Conservation (phyloP, 2,113 vertebrate genomes). For the Pampusana beccarii region DNA sequence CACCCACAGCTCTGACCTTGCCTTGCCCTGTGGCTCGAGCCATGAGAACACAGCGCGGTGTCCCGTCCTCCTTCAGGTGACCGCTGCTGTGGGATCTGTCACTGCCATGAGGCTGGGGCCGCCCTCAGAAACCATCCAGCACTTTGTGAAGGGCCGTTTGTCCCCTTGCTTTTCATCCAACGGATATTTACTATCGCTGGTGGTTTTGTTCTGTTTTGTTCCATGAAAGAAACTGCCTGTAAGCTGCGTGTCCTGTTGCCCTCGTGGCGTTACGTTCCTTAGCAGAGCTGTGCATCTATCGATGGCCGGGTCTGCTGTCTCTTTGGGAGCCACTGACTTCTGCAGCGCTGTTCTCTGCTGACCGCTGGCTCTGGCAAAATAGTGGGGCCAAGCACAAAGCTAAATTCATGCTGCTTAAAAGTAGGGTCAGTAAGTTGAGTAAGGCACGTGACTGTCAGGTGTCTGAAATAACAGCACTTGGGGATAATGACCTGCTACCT, state of each 20-base stretch:
- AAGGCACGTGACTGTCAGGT: not conserved
- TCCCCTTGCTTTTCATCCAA: not conserved
- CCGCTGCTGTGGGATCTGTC: not conserved
- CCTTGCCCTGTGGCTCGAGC: not conserved
- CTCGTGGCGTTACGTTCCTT: not conserved
- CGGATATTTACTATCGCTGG: fast-evolving
- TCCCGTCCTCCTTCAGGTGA: not conserved
- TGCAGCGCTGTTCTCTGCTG: fast-evolving
- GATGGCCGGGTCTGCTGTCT: not conserved
- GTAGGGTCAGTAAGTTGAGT: not conserved
- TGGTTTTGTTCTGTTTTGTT: not conserved
- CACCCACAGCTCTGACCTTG: not conserved
- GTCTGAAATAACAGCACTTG: not conserved
- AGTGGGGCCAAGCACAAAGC: not conserved
- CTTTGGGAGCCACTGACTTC: not conserved
- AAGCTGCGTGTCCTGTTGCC: fast-evolving
- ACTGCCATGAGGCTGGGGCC: fast-evolving
- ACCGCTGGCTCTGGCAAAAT: fast-evolving
- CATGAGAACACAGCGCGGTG: fast-evolving
- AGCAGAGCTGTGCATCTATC: not conserved
- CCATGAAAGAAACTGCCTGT: not conserved
- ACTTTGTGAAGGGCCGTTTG: not conserved
- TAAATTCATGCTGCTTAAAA: not conserved
- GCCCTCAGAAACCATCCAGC: not conserved
- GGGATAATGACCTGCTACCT: not conserved